A percentile compares a stretch with the other conserved stretches of the same genome.
Conservation (phyloP, 2,888 invertebrate species). For the Aelia acuminata region DNA sequence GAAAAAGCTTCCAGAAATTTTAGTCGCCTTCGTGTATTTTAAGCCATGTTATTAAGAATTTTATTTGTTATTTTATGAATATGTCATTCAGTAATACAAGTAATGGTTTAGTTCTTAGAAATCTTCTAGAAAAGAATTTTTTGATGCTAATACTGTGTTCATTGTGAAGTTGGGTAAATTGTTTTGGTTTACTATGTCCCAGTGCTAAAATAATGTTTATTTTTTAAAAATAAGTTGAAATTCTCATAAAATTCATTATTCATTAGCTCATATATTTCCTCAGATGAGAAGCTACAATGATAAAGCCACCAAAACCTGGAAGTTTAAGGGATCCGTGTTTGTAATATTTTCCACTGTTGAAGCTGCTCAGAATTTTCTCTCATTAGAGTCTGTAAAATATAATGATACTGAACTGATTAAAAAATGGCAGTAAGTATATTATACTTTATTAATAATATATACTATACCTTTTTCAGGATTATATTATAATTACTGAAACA, state of each 20-base stretch:
- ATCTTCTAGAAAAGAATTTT: too few species aligned
- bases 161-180: not conserved
- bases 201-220: not conserved
- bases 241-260: not conserved
- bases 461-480: not conserved
- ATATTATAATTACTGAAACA: not conserved
- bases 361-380: conserved; percentile 84
- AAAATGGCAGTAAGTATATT: conserved; percentile 77
- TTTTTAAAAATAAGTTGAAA: not conserved
- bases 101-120: too few species aligned
- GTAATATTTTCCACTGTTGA: conserved; percentile 87
- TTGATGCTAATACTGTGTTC: not conserved
- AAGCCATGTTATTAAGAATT: too few species aligned
- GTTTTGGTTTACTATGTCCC: not conserved
- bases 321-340: conserved; percentile 94
- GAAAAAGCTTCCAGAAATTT: too few species aligned
- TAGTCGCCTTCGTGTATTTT: too few species aligned
- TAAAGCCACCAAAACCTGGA: conserved; percentile 75
- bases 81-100: too few species aligned
- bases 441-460: not conserved
- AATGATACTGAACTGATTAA: conserved; percentile 76
- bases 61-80: too few species aligned
- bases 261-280: conserved; percentile 45
- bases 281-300: conserved; percentile 75
- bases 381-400: conserved; percentile 78